Base-by-base conservation (phyloP, 2,797 vertebrate species). In the Anguilla anguilla region DNA sequence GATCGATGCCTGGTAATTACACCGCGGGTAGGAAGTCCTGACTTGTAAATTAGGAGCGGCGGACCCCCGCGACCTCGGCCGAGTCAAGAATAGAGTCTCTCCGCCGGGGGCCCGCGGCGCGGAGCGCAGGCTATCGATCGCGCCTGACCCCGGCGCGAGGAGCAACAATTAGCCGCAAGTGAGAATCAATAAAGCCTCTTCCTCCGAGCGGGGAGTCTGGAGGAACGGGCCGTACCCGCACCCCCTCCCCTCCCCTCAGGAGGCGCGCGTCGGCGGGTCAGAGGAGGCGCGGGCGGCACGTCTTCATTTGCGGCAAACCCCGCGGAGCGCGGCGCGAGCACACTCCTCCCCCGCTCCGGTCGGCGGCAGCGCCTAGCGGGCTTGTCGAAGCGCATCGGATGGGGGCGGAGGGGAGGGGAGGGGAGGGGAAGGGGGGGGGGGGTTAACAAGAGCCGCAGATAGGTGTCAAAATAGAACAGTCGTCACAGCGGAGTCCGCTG, bases 401-500 rank as follows among this genome's bases (percentile, higher is more conserved):
- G 93, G 93, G 94, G 93, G 64, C 3, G 39, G 39, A 39, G 39
- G 39, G 43, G 43, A 46, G 43, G 43, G 43, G 43, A 46, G 43
- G 43, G 43, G 43, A 46, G 43, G 43, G 43, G 43, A 6, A 0
- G 43, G 43, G 43, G 1, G 92, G 90, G 86, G 90, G 92, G 64
- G 57, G 93, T 91, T 94, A 94, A 94, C 94, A 94, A 95, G 92
- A 93, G 92, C 90, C 92, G 91, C 87, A 89, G 92, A 94, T 94
- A 92, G 93, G 90, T 95, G 94, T 96, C 95, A 95, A 93, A 95
- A 95, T 92, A 94, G 88, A 79, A 88, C 84, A 69, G 88, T 92
- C 92, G 88, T 94, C 93, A 93, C 91, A 90, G 74, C 83, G 69
- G n/a, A 72, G 89, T 89, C 88, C 83, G 90, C 84, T 61, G 88